Conservation (phyloP, 2,797 vertebrate species). For the Malacoraja senta region DNA sequence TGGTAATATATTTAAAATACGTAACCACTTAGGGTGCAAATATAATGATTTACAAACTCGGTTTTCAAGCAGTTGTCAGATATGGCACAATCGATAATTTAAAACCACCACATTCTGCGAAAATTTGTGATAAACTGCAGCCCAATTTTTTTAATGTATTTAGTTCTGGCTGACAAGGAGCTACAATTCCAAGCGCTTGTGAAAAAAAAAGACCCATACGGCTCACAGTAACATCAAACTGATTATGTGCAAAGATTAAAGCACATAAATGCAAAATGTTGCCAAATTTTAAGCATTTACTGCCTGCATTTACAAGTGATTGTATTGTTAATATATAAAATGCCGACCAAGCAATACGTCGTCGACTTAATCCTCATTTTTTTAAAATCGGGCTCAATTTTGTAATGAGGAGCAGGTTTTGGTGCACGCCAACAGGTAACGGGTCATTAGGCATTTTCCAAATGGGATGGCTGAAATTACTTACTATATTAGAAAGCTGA, state of each 20-base stretch:
- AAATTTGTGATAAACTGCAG: neutral
- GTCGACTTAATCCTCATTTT: neutral
- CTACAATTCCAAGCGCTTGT: neutral
- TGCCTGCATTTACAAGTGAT: neutral
- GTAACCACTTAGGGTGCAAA: neutral
- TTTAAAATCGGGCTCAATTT: neutral
- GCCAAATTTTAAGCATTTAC: too few relatives aligned
- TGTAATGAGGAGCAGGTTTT: neutral
- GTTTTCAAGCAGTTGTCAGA: neutral
- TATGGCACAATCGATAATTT: neutral
- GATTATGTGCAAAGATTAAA: neutral
- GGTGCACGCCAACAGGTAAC: neutral
- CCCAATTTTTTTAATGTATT: neutral
- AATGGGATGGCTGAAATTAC: neutral
- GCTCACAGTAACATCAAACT: neutral
- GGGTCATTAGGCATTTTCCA: neutral
- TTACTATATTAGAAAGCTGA: neutral
- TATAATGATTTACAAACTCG: neutral
- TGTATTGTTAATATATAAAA: neutral
- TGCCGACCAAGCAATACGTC: neutral
- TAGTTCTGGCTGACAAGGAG: neutral
- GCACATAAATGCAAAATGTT: neutral
- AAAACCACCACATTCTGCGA: neutral
- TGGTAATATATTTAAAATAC: neutral
- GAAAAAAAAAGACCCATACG: too few relatives aligned